These are phyloP conservation scores for Porphyrio hochstetteri DNA, from an alignment of 2,113 vertebrate genomes.

Conservation along the genomic window DNA sequence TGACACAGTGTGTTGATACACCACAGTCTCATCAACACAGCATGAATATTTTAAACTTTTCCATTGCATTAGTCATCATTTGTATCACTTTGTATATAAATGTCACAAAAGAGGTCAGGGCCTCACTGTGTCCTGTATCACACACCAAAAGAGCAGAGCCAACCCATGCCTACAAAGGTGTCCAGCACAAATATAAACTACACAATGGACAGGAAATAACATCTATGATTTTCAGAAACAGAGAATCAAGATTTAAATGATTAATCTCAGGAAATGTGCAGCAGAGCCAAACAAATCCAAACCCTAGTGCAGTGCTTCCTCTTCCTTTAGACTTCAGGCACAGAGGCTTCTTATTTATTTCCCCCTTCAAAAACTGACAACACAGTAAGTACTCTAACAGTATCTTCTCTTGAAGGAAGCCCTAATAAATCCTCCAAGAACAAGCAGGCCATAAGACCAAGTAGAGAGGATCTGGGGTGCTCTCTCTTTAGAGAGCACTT, in stretches of 20 bases:
- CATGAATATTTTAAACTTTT: constrained; percentile 12
- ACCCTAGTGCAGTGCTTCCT: neutral
- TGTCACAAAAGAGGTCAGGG: neutral
- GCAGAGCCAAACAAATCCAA: neutral
- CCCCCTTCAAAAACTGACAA: neutral
- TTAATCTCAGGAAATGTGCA: neutral
- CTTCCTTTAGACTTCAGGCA: neutral
- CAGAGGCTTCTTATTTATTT: neutral
- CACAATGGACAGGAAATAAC: neutral
- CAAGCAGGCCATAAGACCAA: neutral
- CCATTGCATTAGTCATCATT: neutral
- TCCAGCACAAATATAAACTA: neutral
- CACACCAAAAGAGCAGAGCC: neutral
- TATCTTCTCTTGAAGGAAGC: neutral
- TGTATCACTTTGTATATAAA: neutral
- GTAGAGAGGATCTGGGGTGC: neutral
- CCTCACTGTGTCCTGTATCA: neutral
- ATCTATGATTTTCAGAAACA: neutral
- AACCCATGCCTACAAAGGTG: neutral
- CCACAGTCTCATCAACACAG: neutral
- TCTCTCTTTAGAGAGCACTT: neutral
- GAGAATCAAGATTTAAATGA: neutral
- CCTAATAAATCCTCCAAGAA: neutral
- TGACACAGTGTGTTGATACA: neutral
- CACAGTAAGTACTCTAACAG: neutral